Percentiles rank a stretch among this genome's conserved stretches.
Conservation (phyloP, 1,140 invertebrate genomes). For the Laupala kohalensis region DNA sequence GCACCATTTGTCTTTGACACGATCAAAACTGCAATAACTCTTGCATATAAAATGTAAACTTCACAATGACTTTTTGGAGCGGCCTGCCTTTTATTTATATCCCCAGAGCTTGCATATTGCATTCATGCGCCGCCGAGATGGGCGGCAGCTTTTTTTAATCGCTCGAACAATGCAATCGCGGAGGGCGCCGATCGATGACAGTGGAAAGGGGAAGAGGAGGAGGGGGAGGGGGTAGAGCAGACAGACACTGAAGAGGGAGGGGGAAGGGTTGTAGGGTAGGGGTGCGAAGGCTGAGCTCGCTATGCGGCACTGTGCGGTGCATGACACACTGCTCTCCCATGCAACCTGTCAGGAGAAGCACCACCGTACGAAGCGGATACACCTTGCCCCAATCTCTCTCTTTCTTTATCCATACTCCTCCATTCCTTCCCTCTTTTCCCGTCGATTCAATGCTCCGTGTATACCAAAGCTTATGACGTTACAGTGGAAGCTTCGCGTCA, state of each 20-base stretch:
- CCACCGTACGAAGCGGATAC: too few species aligned
- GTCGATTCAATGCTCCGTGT: too few species aligned
- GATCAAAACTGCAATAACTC: conserved; percentile 10
- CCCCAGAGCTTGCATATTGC: background rate
- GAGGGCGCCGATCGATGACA: background rate
- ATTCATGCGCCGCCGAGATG: background rate
- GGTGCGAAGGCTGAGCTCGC: background rate
- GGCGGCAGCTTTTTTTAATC: background rate
- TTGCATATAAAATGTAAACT: background rate
- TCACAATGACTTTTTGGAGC: background rate
- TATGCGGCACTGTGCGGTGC: background rate
- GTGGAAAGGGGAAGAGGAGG: background rate
- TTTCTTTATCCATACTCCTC: too few species aligned
- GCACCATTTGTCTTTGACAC: conserved; percentile 1
- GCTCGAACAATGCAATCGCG: background rate
- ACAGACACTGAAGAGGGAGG: background rate
- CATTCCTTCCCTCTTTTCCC: too few species aligned
- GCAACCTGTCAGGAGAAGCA: too few species aligned
- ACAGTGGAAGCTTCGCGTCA: too few species aligned
- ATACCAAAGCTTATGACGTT: too few species aligned
- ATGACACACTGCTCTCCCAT: too few species aligned
- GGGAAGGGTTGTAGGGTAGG: background rate
- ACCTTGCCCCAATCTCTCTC: too few species aligned
- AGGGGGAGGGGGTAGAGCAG: background rate
- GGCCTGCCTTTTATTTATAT: background rate